Percentiles rank a stretch among this genome's conserved stretches.
phyloP scores from a whole-genome alignment of 1,140 invertebrate species.

The Drosophila equinoxialis region DNA sequence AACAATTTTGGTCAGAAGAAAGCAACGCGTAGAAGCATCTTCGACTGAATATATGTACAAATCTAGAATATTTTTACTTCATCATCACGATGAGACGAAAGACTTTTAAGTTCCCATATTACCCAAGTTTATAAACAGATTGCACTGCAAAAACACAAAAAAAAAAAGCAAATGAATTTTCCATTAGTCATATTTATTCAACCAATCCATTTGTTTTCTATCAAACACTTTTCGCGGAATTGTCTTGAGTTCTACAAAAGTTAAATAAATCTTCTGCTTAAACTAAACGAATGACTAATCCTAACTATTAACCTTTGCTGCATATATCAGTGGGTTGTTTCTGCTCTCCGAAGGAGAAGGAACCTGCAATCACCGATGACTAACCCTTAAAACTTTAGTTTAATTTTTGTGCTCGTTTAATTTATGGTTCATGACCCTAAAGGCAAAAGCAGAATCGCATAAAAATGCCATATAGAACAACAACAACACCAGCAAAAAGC shows the following conservation, averaged over 20 bases:
- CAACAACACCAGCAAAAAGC: slow-evolving; percentile 6
- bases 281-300: slow-evolving; percentile 8
- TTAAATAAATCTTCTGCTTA: background rate
- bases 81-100: too few species aligned
- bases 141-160: background rate
- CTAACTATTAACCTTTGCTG: slow-evolving; percentile 1
- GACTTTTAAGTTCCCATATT: background rate
- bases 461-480: slow-evolving; percentile 27
- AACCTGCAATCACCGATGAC: slow-evolving; percentile 70
- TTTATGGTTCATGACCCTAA: slow-evolving; percentile 69
- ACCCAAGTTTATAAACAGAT: background rate
- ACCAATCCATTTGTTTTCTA: background rate
- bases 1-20: too few species aligned
- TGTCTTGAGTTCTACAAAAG: background rate
- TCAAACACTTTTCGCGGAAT: background rate
- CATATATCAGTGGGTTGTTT: slow-evolving; percentile 20
- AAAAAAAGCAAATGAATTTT: background rate
- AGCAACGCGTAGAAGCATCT: too few species aligned
- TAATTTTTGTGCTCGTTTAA: slow-evolving; percentile 74
- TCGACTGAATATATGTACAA: too few species aligned
- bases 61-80: too few species aligned
- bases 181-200: background rate
- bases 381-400: slow-evolving; percentile 71
- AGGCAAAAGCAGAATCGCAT: slow-evolving; percentile 36
- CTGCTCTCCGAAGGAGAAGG: too few species aligned